These are phyloP conservation scores for Echiichthys vipera DNA, from an alignment of 2,797 vertebrate genomes.

Conservation along the genomic window DNA sequence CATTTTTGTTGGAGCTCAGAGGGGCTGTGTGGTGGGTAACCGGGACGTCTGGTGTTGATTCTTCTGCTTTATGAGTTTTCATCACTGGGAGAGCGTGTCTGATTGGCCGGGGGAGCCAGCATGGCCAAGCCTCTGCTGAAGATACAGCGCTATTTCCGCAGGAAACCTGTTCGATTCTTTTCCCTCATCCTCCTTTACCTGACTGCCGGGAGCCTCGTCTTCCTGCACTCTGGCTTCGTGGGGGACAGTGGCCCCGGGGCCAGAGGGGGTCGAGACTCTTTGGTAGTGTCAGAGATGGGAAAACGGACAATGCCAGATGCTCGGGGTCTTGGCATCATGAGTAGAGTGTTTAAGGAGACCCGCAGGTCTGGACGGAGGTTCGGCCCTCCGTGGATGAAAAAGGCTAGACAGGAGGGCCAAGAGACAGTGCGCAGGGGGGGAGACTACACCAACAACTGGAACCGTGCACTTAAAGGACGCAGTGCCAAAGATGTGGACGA, in stretches of 20 bases:
- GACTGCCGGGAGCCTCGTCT: conserved; percentile 93
- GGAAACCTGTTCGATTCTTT: conserved; percentile 93
- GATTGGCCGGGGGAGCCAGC: conserved; percentile 75
- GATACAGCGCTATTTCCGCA: conserved; percentile 94
- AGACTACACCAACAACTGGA: conserved; percentile 86
- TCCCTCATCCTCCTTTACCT: conserved; percentile 95
- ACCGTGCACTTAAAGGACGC: conserved; percentile 86
- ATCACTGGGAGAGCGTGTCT: conserved; percentile 51
- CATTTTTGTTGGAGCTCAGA: conserved; percentile 17
- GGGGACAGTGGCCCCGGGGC: conserved; percentile 78
- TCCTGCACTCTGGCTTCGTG: conserved; percentile 91
- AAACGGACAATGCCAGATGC: conserved; percentile 60
- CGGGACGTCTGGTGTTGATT: conserved; percentile 36
- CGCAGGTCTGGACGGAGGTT: conserved; percentile 80
- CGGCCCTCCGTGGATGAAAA: conserved; percentile 88
- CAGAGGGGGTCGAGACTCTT: conserved; percentile 68
- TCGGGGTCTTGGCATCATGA: conserved; percentile 82
- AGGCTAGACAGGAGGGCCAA: conserved; percentile 67
- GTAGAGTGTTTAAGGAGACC: conserved; percentile 85
- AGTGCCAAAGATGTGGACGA: conserved; percentile 89
- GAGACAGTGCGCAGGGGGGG: conserved; percentile 75
- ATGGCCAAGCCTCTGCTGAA: conserved; percentile 95
- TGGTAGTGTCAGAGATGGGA: conserved; percentile 63
- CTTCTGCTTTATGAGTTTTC: conserved; percentile 77
- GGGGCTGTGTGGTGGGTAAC: conserved; percentile 12